Conservation (phyloP, 2,113 vertebrate genomes). For the Craseonycteris thonglongyai region DNA sequence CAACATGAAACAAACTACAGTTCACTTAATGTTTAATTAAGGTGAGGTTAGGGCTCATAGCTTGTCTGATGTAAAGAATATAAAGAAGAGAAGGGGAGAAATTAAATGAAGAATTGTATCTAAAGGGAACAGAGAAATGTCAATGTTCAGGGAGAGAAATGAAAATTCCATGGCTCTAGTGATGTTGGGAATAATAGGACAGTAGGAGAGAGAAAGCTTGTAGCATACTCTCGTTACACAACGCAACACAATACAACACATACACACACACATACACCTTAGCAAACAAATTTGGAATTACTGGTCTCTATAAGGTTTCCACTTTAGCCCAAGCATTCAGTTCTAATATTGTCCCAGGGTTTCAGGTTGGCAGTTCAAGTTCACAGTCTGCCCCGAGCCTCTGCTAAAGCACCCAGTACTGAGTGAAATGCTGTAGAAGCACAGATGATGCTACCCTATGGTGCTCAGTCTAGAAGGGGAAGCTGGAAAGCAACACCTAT, state of each 20-base stretch:
- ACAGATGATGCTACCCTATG: background rate
- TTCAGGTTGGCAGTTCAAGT: background rate
- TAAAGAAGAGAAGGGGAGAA: background rate
- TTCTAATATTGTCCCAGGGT: background rate
- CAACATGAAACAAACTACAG: background rate
- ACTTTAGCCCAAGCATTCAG: background rate
- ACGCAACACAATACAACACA: background rate
- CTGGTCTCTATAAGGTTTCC: background rate
- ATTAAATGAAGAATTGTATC: background rate
- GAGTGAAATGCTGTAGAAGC: background rate
- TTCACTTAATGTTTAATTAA: background rate
- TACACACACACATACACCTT: background rate
- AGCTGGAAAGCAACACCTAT: accelerated
- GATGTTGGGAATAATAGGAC: background rate
- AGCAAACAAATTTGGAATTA: background rate
- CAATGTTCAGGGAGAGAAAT: background rate
- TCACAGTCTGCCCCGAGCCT: background rate
- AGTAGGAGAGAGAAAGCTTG: background rate
- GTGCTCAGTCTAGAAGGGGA: background rate
- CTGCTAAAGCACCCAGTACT: too few relatives aligned
- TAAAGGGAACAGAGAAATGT: background rate
- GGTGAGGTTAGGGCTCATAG: background rate
- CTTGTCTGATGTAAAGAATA: background rate
- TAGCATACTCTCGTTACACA: accelerated
- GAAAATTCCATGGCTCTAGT: background rate